Evolutionary conservation across 2,113 vertebrate genomes (phyloP).

Genomic region (Anolis carolinensis): DNA sequence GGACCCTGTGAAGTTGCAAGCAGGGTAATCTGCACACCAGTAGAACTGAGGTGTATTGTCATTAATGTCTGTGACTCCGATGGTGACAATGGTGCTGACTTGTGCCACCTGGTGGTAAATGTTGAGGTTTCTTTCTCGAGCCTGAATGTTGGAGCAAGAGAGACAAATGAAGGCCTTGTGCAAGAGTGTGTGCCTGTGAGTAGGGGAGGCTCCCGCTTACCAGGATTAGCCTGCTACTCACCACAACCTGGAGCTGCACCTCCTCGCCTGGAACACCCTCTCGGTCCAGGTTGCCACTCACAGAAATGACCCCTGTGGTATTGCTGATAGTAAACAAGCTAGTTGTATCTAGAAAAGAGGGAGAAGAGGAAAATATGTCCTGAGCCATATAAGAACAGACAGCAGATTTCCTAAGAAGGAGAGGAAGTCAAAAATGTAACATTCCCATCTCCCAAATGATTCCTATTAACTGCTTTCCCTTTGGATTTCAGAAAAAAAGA

Average conservation of each 20-base stretch:
- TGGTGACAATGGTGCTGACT: slow-evolving; percentile 66
- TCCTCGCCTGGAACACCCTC: slow-evolving; percentile 75
- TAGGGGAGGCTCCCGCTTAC: not conserved
- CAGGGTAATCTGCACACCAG: slow-evolving; percentile 65
- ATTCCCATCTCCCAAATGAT: not conserved
- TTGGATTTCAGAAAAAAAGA: not conserved
- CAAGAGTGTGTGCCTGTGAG: not conserved
- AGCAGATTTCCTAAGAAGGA: not conserved
- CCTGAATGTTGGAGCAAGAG: slow-evolving; percentile 57
- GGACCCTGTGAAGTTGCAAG: slow-evolving; percentile 69
- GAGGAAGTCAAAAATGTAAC: too few relatives aligned
- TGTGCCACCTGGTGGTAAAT: slow-evolving; percentile 52
- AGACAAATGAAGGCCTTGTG: fast-evolving
- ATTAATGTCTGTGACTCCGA: slow-evolving; percentile 83
- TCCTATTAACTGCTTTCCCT: not conserved
- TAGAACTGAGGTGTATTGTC: slow-evolving; percentile 89
- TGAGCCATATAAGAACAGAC: not conserved
- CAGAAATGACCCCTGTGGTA: slow-evolving; percentile 73
- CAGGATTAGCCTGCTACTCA: slow-evolving; percentile 65
- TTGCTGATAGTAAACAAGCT: slow-evolving; percentile 74
- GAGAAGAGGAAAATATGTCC: slow-evolving; percentile 15
- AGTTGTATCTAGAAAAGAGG: slow-evolving; percentile 58
- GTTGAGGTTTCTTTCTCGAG: slow-evolving; percentile 62
- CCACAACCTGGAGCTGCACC: slow-evolving; percentile 79
- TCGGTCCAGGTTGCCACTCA: slow-evolving; percentile 77